Evolutionary conservation across 2,797 vertebrate genomes (phyloP), one percentile per base, ranked within the genome.

Genomic region (Labeo calbasu): DNA sequence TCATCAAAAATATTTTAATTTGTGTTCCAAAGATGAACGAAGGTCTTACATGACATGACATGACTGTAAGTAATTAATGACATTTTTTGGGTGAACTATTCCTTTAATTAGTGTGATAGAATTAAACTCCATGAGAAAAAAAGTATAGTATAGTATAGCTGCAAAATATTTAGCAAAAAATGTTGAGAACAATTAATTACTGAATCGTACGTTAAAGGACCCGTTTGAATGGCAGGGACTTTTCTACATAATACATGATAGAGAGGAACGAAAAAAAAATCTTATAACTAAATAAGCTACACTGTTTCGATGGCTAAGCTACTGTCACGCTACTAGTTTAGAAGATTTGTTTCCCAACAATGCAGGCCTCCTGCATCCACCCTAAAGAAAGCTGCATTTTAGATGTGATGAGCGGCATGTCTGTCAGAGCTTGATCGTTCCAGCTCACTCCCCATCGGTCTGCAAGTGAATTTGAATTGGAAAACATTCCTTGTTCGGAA

Each of bases 321-420:
- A 65, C 25, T 9, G 7, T 43, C 8, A 9, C 40, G 8, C 8
- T 40, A 11, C 65, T 46, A 70, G 28, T 25, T 61, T 61, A 61
- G 23, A 61, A 61, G 17, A 55, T 65, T 76, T 68, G 70, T 36
- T 83, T 43, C 43, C 83, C 48, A 79, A 75, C 50, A 66, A 53
- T 51, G 53, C n/a, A n/a, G 59, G 78, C 80, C 76, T 28, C 65
- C 51, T 57, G 61, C 43, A 73, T 82, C 77, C 79, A 40, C 32
- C 66, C 21, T 63, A 53, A 81, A 85, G 25, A 80, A 84, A 63
- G 76, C 76, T 65, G 76, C 75, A 66, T 79, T 78, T 81, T 77
- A 84, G 36, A 48, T 77, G 55, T 71, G 21, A 81, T 25, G 4
- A 78, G 57, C 28, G 7, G n/a, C 46, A 51, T 32, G 72, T 77